Conservation (phyloP, 2,797 vertebrate species). For the Pelodytes ibericus region DNA sequence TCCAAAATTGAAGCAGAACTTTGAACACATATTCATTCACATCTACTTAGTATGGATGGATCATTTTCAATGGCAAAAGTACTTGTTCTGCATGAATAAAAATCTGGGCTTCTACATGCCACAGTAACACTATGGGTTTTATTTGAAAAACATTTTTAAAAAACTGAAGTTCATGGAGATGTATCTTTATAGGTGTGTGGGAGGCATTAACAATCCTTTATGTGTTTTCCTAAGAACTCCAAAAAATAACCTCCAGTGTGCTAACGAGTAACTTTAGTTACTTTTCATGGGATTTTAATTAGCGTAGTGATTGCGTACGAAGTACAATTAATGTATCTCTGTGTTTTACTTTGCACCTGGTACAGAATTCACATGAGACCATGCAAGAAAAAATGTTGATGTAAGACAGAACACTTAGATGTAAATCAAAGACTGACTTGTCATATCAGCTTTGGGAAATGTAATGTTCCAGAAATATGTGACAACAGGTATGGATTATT, state of each 20-base stretch:
- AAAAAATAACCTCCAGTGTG: constrained; percentile 48
- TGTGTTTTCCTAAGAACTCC: constrained; percentile 44
- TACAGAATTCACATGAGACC: constrained; percentile 39
- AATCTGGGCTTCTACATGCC: neutral
- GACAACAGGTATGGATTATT: constrained; percentile 38
- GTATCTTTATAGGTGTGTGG: constrained; percentile 41
- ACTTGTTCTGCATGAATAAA: constrained; percentile 10
- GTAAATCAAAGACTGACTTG: constrained; percentile 40
- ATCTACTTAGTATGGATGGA: neutral
- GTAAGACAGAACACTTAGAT: constrained; percentile 27
- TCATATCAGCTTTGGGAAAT: constrained; percentile 39
- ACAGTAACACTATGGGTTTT: neutral
- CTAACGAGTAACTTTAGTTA: constrained; percentile 53
- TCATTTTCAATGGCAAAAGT: neutral
- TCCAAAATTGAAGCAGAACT: neutral
- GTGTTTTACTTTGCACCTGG: constrained; percentile 46
- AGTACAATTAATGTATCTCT: constrained; percentile 53
- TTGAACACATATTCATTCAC: neutral
- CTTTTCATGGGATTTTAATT: constrained; percentile 51
- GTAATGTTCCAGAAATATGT: constrained; percentile 4
- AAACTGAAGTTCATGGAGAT: constrained; percentile 27
- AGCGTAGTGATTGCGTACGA: constrained; percentile 51
- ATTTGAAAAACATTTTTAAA: neutral
- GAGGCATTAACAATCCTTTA: constrained; percentile 30
- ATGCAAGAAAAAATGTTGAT: constrained; percentile 30